A percentile compares a stretch with the other conserved stretches of the same genome.
phyloP scores from a whole-genome alignment of 2,797 vertebrate genomes.

The Sebastes melanostomus region DNA sequence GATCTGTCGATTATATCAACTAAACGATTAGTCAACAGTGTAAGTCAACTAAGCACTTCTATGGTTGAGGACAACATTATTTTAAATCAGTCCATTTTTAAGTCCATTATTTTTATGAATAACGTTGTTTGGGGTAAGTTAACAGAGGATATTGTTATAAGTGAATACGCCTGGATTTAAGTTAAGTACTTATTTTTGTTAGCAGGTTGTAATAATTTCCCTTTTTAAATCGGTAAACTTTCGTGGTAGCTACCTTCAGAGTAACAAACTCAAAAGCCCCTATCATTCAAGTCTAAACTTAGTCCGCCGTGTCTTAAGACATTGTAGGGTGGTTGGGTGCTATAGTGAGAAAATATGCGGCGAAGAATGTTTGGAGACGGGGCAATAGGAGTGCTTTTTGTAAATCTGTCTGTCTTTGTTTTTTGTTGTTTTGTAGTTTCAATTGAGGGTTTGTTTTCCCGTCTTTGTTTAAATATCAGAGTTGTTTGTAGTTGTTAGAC shows the following conservation, averaged over 20 bases:
- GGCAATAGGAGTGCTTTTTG: no score
- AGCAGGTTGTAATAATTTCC: not conserved
- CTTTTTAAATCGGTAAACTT: not conserved
- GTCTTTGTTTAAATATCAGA: not conserved
- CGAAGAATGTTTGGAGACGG: not conserved
- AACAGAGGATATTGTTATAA: not conserved
- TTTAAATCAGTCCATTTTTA: not conserved
- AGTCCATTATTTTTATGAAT: not conserved
- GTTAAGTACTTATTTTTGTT: not conserved
- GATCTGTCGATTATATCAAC: no score
- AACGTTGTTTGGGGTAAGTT: not conserved
- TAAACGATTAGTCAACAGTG: no score
- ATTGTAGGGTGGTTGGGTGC: not conserved
- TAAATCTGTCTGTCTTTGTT: not conserved
- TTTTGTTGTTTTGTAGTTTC: not conserved
- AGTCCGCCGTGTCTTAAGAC: no score
- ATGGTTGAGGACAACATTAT: no score
- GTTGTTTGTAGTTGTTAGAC: not conserved
- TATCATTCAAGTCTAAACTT: not conserved
- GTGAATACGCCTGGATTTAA: not conserved
- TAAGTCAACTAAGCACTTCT: no score
- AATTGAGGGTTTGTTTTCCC: not conserved
- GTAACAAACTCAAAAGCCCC: not conserved
- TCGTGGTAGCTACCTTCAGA: not conserved
- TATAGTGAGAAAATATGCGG: not conserved